Evolutionary conservation across 2,797 vertebrate genomes (phyloP).

Genomic region (Lindbergichthys nudifrons): DNA sequence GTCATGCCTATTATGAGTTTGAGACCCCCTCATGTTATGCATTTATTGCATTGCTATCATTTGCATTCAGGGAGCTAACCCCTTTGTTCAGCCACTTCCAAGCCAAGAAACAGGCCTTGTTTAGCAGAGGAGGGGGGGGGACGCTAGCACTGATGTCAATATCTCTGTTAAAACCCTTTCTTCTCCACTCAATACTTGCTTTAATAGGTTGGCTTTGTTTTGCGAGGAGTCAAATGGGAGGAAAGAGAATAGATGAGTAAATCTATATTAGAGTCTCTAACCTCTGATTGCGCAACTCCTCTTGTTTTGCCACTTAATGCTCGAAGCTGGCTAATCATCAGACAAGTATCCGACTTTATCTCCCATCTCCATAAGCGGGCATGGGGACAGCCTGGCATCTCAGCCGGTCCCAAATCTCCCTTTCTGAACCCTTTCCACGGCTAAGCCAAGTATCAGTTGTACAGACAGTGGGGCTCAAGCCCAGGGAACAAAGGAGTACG

Average conservation of each 20-base stretch:
- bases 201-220: slow-evolving; percentile 82
- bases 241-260: slow-evolving; percentile 76
- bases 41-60: slow-evolving; percentile 15
- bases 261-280: slow-evolving; percentile 80
- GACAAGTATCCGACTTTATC: slow-evolving; percentile 63
- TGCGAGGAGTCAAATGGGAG: slow-evolving; percentile 71
- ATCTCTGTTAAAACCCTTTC: slow-evolving; percentile 80
- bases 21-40: slow-evolving; percentile 3
- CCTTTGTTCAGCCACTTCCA: slow-evolving; percentile 23
- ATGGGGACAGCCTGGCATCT: slow-evolving; percentile 58
- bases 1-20: not conserved
- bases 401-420: slow-evolving; percentile 64
- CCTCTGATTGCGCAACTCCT: slow-evolving; percentile 73
- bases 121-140: slow-evolving; percentile 42
- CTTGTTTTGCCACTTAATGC: slow-evolving; percentile 76
- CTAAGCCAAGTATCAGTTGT: slow-evolving; percentile 62
- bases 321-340: slow-evolving; percentile 74
- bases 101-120: slow-evolving; percentile 33
- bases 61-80: slow-evolving; percentile 24
- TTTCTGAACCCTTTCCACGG: slow-evolving; percentile 50
- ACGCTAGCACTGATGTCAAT: slow-evolving; percentile 70
- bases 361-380: slow-evolving; percentile 52
- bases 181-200: slow-evolving; percentile 79
- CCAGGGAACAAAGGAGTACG: slow-evolving; percentile 37
- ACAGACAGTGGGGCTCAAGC: slow-evolving; percentile 45